A percentile compares a stretch with the other conserved stretches of the same genome.
phyloP scores from a whole-genome alignment of 2,113 vertebrate genomes.

The Crotophaga sulcirostris region DNA sequence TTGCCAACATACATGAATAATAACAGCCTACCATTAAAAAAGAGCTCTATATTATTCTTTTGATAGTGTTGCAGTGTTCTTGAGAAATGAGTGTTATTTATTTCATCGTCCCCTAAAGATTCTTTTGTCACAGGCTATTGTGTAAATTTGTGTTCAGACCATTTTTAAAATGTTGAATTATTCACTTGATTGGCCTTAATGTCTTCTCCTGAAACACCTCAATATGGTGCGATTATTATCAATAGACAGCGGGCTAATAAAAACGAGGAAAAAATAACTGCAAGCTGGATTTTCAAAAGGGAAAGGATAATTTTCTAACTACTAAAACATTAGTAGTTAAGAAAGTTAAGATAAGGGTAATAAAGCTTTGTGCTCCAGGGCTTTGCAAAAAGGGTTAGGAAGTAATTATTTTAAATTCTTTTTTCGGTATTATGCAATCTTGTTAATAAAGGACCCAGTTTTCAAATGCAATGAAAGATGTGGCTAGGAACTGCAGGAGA shows the following conservation, averaged over 20 bases:
- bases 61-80: slow-evolving; percentile 26
- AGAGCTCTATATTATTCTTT: slow-evolving; percentile 31
- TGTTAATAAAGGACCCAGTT: slow-evolving; percentile 54
- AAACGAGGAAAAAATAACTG: slow-evolving; percentile 30
- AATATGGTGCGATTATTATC: slow-evolving; percentile 48
- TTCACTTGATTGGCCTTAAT: slow-evolving; percentile 68
- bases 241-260: slow-evolving; percentile 24
- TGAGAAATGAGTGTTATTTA: slow-evolving; percentile 72
- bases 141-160: slow-evolving; percentile 71
- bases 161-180: slow-evolving; percentile 68
- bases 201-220: slow-evolving; percentile 45
- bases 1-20: not conserved
- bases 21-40: not conserved
- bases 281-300: slow-evolving; percentile 2
- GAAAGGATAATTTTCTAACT: not conserved
- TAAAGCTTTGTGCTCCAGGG: slow-evolving; percentile 56
- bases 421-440: slow-evolving; percentile 41
- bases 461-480: slow-evolving; percentile 47
- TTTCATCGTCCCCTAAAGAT: slow-evolving; percentile 66
- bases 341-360: slow-evolving; percentile 69
- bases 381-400: slow-evolving; percentile 42
- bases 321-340: slow-evolving; percentile 54
- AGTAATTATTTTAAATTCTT: slow-evolving; percentile 65
- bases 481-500: slow-evolving; percentile 9
- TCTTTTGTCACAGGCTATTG: slow-evolving; percentile 70